These are phyloP conservation scores for Psylliodes chrysocephalus DNA, from an alignment of 2,888 invertebrate species.

Conservation along the genomic window DNA sequence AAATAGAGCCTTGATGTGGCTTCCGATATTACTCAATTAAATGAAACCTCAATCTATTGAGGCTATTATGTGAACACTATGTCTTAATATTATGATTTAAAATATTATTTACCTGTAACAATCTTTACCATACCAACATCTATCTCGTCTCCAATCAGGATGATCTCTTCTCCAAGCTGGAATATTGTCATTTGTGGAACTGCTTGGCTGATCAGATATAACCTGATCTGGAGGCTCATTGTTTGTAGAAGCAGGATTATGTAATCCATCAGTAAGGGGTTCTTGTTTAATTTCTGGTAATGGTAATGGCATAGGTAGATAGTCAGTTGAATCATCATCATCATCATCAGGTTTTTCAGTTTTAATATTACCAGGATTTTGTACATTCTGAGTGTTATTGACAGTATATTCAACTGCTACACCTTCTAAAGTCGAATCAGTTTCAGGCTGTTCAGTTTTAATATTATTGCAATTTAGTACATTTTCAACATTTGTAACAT, in stretches of 20 bases:
- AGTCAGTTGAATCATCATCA: neutral
- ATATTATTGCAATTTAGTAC: too few relatives aligned
- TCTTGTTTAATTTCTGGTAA: neutral
- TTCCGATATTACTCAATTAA: too few relatives aligned
- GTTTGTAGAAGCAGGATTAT: conserved; percentile 8
- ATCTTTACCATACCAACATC: conserved; percentile 72
- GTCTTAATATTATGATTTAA: neutral
- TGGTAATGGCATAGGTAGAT: neutral
- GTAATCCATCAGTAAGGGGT: conserved; percentile 1
- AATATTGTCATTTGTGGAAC: conserved; percentile 5
- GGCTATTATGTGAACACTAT: too few relatives aligned
- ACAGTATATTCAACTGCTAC: too few relatives aligned
- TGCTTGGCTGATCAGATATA: conserved; percentile 2
- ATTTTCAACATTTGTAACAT: too few relatives aligned
- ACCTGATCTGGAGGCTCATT: conserved; percentile 17
- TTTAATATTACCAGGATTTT: neutral
- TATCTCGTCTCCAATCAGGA: conserved; percentile 60
- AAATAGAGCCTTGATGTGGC: too few relatives aligned
- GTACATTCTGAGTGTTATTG: too few relatives aligned
- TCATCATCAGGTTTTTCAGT: neutral
- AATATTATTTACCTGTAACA: conserved; percentile 70
- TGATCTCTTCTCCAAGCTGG: conserved; percentile 29
- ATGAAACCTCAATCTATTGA: too few relatives aligned
- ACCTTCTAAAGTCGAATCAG: too few relatives aligned
- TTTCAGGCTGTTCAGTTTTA: too few relatives aligned